Percentiles rank a stretch among this genome's conserved stretches.
These are phyloP conservation scores for Corydoras maculifer DNA, from an alignment of 2,113 vertebrate species.

Conservation along the genomic window DNA sequence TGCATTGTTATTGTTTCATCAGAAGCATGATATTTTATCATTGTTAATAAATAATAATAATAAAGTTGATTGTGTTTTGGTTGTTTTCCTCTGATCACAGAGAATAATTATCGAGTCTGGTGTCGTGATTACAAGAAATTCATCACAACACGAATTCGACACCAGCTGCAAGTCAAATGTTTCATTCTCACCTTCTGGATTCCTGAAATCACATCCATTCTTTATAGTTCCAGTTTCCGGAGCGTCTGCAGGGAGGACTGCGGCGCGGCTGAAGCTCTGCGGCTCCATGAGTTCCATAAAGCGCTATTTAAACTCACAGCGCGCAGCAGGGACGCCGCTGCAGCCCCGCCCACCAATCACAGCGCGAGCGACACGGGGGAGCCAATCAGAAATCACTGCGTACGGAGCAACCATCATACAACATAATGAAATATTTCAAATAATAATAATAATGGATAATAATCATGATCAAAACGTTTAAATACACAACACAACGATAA, in stretches of 20 bases:
- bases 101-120: no score
- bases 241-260: background rate
- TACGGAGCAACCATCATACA: background rate
- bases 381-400: conserved; percentile 41
- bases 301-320: conserved; percentile 29
- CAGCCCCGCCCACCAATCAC: conserved; percentile 48
- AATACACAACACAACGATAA: no score
- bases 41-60: no score
- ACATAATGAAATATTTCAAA: background rate
- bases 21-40: no score
- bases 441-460: no score
- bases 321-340: conserved; percentile 42
- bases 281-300: conserved; percentile 17
- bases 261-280: background rate
- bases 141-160: no score
- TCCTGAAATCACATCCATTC: conserved; percentile 50
- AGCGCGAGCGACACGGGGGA: background rate
- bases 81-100: no score
- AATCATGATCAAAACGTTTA: background rate
- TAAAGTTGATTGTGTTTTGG: no score
- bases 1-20: no score
- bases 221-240: background rate
- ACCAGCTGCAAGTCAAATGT: background rate
- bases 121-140: no score
- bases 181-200: conserved; percentile 54